phyloP scores from a whole-genome alignment of 2,113 vertebrate species.

The Electrona antarctica region DNA sequence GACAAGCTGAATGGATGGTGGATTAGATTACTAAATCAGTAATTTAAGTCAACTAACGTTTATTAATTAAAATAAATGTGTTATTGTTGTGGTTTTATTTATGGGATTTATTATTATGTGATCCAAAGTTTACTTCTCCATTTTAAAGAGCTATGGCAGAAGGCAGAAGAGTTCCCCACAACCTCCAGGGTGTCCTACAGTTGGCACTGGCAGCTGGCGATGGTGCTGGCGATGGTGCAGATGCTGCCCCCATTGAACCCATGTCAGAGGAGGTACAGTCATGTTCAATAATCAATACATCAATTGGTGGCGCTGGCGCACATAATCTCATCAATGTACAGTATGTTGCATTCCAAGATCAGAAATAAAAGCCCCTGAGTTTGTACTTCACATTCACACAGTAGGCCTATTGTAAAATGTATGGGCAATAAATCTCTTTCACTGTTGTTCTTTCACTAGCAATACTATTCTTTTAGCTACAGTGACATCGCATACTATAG shows the following conservation, averaged over 20 bases:
- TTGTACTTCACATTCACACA: too few species aligned
- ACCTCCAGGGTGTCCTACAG: conserved; percentile 86
- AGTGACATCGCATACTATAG: too few species aligned
- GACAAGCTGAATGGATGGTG: too few species aligned
- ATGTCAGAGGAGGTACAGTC: conserved; percentile 87
- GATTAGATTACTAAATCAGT: too few species aligned
- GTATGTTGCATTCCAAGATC: background rate
- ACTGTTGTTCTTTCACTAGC: too few species aligned
- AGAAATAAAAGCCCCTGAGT: too few species aligned
- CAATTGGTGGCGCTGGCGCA: background rate
- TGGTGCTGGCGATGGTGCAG: too few species aligned
- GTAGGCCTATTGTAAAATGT: background rate
- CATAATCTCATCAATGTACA: background rate
- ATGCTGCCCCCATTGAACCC: conserved; percentile 73
- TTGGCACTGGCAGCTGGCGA: conserved; percentile 88
- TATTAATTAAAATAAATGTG: too few species aligned
- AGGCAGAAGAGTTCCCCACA: conserved; percentile 77
- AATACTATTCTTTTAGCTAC: background rate
- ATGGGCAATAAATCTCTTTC: too few species aligned
- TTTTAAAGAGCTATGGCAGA: conserved; percentile 71
- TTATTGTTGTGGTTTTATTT: too few species aligned
- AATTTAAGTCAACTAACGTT: too few species aligned
- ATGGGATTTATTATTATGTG: too few species aligned
- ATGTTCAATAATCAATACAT: background rate
- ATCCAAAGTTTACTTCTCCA: conserved; percentile 2